A percentile compares a stretch with the other conserved stretches of the same genome.
These are phyloP conservation scores for Tipula vernalis DNA, from an alignment of 2,888 invertebrate genomes.

Conservation along the genomic window DNA sequence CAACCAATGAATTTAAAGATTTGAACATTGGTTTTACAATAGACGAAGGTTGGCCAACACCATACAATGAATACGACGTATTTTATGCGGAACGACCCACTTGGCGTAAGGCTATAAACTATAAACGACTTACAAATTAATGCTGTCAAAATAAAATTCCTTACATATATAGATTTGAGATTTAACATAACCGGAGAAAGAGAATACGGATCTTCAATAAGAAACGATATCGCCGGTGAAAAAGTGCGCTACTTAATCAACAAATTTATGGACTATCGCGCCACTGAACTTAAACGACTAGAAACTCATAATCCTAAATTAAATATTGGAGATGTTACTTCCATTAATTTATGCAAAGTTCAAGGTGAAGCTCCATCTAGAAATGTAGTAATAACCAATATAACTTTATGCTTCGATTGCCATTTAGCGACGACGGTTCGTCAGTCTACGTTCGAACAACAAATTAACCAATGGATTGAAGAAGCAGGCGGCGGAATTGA, in stretches of 20 bases:
- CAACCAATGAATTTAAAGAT: slow-evolving; percentile 49
- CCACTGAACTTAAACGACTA: slow-evolving; percentile 43
- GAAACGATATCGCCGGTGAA: slow-evolving; percentile 57
- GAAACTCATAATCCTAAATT: slow-evolving; percentile 18
- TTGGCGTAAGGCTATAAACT: slow-evolving; percentile 54
- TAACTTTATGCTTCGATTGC: slow-evolving; percentile 49
- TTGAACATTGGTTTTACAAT: slow-evolving; percentile 66
- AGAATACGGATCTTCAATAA: slow-evolving; percentile 63
- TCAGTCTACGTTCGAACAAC: slow-evolving; percentile 36
- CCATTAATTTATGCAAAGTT: slow-evolving; percentile 56
- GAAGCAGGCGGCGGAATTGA: slow-evolving; percentile 64
- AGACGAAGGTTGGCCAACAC: slow-evolving; percentile 70
- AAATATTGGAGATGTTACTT: slow-evolving; percentile 56
- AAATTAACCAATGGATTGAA: slow-evolving; percentile 42
- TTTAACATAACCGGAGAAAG: slow-evolving; percentile 54
- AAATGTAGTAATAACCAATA: slow-evolving; percentile 68
- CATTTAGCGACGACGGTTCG: not conserved
- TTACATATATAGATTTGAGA: slow-evolving; percentile 41
- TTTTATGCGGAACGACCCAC: slow-evolving; percentile 52
- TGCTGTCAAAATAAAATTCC: slow-evolving; percentile 22
- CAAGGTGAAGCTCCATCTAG: too few relatives aligned
- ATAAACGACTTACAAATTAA: not conserved
- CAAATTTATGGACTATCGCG: slow-evolving; percentile 51
- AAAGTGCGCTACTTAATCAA: slow-evolving; percentile 52
- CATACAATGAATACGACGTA: slow-evolving; percentile 47